Evolutionary conservation across 2,113 vertebrate genomes (phyloP).

Genomic region (Sceloporus tristichus): DNA sequence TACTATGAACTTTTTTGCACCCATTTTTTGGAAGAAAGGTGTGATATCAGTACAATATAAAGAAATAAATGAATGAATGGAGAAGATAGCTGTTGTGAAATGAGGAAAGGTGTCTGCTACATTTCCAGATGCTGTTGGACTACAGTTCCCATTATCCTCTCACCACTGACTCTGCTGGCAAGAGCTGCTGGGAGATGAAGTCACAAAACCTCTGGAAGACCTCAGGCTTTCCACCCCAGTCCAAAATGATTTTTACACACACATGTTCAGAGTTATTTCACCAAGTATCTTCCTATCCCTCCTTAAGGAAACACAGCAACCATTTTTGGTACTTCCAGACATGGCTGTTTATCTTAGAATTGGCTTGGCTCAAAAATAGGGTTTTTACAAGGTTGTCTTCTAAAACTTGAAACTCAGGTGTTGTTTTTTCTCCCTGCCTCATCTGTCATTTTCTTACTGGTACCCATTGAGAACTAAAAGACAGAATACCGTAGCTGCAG

Average conservation of each 20-base stretch:
- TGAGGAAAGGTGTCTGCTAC: too few species aligned
- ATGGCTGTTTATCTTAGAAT: too few species aligned
- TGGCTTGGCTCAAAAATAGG: too few species aligned
- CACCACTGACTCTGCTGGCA: neutral
- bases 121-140: neutral
- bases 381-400: neutral
- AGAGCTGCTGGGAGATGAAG: neutral
- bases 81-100: neutral
- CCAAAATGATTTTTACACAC: too few species aligned
- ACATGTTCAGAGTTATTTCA: too few species aligned
- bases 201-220: neutral
- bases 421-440: neutral
- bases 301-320: neutral
- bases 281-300: neutral
- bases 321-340: too few species aligned
- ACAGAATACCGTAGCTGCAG: neutral
- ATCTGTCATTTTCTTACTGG: neutral
- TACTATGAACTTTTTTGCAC: neutral
- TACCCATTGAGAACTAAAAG: neutral
- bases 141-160: neutral
- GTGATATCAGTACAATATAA: too few species aligned
- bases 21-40: too few species aligned
- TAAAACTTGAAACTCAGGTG: neutral
- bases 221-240: neutral
- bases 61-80: too few species aligned